Evolutionary conservation across 1,140 invertebrate species (phyloP).

Genomic region (Drosophila ironensis): DNA sequence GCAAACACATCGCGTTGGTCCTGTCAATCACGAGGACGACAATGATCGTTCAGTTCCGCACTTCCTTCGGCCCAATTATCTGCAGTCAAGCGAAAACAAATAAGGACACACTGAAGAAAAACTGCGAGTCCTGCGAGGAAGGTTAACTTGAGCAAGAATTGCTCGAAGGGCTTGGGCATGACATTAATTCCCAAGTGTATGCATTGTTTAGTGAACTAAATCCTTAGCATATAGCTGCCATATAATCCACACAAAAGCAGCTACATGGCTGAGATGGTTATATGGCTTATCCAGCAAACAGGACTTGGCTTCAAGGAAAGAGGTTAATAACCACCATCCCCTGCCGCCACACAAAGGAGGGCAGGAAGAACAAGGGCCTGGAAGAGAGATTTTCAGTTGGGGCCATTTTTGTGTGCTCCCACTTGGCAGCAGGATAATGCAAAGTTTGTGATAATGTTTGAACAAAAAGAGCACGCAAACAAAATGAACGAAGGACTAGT

Average conservation of each 20-base stretch:
- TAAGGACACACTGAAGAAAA: not conserved
- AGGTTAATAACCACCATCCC: slow-evolving; percentile 65
- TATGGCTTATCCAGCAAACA: slow-evolving; percentile 36
- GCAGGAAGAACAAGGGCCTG: not conserved
- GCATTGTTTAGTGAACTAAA: not conserved
- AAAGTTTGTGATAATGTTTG: slow-evolving; percentile 44
- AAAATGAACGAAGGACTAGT: slow-evolving; percentile 10
- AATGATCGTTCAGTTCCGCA: slow-evolving; percentile 18
- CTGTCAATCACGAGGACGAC: slow-evolving; percentile 17
- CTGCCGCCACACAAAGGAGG: slow-evolving; percentile 5
- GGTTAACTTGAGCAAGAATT: too few relatives aligned
- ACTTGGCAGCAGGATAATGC: slow-evolving; percentile 39
- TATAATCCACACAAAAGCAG: slow-evolving; percentile 41
- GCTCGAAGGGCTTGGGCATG: not conserved
- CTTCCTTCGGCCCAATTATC: slow-evolving; percentile 31
- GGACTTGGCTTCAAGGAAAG: slow-evolving; percentile 24
- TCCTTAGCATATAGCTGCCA: slow-evolving; percentile 5
- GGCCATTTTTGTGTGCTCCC: slow-evolving; percentile 5
- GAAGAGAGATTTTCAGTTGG: not conserved
- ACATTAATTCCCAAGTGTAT: not conserved
- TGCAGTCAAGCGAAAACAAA: slow-evolving; percentile 17
- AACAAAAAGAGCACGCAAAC: slow-evolving; percentile 30
- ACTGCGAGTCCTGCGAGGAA: too few relatives aligned
- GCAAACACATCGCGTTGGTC: slow-evolving; percentile 14
- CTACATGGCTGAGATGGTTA: slow-evolving; percentile 29